phyloP scores from a whole-genome alignment of 2,113 vertebrate species.

The Glaucidium brasilianum region DNA sequence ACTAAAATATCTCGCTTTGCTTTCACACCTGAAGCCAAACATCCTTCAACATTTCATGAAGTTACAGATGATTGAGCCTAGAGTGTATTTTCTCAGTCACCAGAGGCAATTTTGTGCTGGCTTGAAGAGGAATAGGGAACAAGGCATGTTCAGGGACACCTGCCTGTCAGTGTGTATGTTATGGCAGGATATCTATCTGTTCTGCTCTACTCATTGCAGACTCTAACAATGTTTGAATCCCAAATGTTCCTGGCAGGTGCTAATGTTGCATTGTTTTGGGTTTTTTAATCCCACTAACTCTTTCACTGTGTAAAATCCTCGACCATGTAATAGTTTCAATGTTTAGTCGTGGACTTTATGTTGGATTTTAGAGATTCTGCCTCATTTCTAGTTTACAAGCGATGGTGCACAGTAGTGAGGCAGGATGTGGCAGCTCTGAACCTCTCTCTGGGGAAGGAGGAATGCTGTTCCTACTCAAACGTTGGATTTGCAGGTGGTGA shows the following conservation, averaged over 20 bases:
- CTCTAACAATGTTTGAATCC: neutral
- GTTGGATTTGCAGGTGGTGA: neutral
- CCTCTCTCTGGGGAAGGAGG: neutral
- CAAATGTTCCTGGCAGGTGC: neutral
- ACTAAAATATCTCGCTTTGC: neutral
- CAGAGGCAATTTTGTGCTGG: neutral
- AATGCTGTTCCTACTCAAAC: neutral
- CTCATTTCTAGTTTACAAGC: neutral
- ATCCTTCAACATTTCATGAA: neutral
- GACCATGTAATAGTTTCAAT: neutral
- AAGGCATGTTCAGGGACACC: neutral
- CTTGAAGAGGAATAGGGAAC: neutral
- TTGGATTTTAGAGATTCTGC: neutral
- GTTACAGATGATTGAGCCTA: slow-evolving; percentile 1
- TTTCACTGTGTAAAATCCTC: neutral
- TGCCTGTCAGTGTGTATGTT: neutral
- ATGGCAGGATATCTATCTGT: neutral
- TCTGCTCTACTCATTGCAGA: neutral
- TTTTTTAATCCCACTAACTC: neutral
- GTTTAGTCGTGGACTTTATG: neutral
- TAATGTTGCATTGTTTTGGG: neutral
- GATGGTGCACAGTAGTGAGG: neutral
- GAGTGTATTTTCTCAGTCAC: neutral
- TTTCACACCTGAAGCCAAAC: neutral
- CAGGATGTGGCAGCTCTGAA: neutral